These are phyloP conservation scores for Cetonia aurata DNA, from an alignment of 2,888 invertebrate species.

Conservation along the genomic window DNA sequence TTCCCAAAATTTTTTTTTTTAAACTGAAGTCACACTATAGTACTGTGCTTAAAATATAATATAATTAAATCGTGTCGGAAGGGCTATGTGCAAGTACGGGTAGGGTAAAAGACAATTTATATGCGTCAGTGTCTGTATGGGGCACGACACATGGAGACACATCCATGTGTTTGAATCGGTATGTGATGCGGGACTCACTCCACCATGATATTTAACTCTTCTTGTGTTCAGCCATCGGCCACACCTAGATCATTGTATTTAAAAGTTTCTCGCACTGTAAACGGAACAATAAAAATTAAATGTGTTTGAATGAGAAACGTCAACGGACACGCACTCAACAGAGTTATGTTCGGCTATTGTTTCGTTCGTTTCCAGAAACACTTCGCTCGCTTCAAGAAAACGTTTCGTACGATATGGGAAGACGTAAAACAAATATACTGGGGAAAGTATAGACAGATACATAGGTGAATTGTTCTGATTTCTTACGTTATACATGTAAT, in stretches of 20 bases:
- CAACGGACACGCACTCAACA: conserved; percentile 37
- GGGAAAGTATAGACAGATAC: conserved; percentile 1
- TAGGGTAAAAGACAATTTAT: conserved; percentile 28
- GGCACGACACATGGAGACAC: conserved; percentile 29
- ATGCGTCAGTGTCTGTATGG: conserved; percentile 36
- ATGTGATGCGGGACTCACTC: conserved; percentile 22
- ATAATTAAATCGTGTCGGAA: conserved; percentile 27
- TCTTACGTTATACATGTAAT: conserved; percentile 11
- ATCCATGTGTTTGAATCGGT: conserved; percentile 32
- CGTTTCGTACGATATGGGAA: conserved; percentile 13
- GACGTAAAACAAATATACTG: conserved; percentile 27
- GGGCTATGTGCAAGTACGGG: conserved; percentile 5
- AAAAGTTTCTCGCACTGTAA: conserved; percentile 38
- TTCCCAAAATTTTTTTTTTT: background rate
- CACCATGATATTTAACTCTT: conserved; percentile 45
- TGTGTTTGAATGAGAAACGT: conserved; percentile 40
- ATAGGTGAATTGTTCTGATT: conserved; percentile 17
- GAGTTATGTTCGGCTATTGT: conserved; percentile 39
- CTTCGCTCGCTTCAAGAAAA: conserved; percentile 27
- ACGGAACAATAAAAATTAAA: conserved; percentile 41
- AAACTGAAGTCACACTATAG: background rate
- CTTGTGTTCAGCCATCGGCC: conserved; percentile 47
- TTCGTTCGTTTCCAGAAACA: conserved; percentile 39
- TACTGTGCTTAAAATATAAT: background rate
- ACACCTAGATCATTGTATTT: conserved; percentile 49